Evolutionary conservation across 1,140 invertebrate species (phyloP).

Genomic region (Apis mellifera): DNA sequence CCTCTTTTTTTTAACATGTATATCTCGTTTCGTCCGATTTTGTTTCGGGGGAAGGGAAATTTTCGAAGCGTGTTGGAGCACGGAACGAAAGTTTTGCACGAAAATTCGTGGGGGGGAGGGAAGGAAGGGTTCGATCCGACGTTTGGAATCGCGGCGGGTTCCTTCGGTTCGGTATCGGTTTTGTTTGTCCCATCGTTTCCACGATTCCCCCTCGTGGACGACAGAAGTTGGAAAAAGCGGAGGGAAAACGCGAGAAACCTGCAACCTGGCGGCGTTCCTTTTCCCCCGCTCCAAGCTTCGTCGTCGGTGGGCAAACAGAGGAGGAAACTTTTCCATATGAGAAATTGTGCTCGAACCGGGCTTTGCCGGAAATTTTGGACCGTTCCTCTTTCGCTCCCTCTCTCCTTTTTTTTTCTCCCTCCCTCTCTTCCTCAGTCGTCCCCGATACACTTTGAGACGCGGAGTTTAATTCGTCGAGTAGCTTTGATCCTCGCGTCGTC

Average conservation of each 20-base stretch:
- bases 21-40: too few species aligned
- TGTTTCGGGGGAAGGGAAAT: too few species aligned
- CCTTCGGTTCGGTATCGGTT: conserved; percentile 28
- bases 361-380: conserved; percentile 33
- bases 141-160: not conserved
- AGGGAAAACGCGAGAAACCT: conserved; percentile 35
- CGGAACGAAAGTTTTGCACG: too few species aligned
- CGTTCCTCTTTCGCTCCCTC: too few species aligned
- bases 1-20: too few species aligned
- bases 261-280: conserved; percentile 20
- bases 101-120: not conserved
- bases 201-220: not conserved
- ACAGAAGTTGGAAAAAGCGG: conserved; percentile 36
- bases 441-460: conserved; percentile 16
- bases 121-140: not conserved
- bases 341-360: conserved; percentile 45
- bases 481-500: conserved; percentile 54
- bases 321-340: conserved; percentile 60
- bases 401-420: not conserved
- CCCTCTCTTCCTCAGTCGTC: not conserved
- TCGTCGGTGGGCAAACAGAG: conserved; percentile 21
- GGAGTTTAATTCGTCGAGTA: conserved; percentile 51
- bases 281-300: not conserved
- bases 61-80: too few species aligned
- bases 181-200: conserved; percentile 14